Evolutionary conservation across 2,797 vertebrate genomes (phyloP).

Genomic region (Acanthornis magna): DNA sequence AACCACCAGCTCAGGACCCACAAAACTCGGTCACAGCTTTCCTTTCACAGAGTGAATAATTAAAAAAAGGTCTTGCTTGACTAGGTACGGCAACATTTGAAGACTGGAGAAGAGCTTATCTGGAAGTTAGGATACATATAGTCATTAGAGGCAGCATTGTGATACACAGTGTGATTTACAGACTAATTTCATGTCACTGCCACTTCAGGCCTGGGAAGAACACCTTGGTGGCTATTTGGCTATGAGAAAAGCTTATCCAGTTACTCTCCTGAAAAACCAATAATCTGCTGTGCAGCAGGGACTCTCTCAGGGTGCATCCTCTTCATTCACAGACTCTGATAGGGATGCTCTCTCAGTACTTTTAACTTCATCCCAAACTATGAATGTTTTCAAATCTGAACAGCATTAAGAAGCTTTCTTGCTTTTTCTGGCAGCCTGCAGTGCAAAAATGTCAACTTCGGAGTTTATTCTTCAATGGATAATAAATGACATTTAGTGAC

Average conservation of each 20-base stretch:
- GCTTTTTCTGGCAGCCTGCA: background rate
- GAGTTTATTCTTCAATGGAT: slow-evolving; percentile 3
- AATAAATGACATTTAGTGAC: slow-evolving; percentile 1
- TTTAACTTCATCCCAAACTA: background rate
- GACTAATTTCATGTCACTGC: background rate
- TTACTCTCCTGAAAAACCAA: background rate
- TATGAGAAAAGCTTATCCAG: background rate
- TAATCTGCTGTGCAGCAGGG: background rate
- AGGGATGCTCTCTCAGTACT: background rate
- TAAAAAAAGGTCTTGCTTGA: background rate
- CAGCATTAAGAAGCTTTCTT: background rate
- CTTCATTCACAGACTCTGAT: background rate
- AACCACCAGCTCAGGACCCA: background rate
- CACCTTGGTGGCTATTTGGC: background rate
- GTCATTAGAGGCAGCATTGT: background rate
- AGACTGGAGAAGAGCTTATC: background rate
- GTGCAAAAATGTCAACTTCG: background rate
- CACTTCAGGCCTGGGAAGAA: background rate
- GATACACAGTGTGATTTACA: background rate
- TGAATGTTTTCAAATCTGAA: background rate
- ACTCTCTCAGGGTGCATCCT: background rate
- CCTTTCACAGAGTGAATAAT: background rate
- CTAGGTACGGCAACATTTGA: background rate
- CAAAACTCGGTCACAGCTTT: background rate
- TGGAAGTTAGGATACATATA: background rate